These are phyloP conservation scores for Caenorhabditis auriculariae DNA, from an alignment of 2,888 invertebrate species.

Conservation along the genomic window DNA sequence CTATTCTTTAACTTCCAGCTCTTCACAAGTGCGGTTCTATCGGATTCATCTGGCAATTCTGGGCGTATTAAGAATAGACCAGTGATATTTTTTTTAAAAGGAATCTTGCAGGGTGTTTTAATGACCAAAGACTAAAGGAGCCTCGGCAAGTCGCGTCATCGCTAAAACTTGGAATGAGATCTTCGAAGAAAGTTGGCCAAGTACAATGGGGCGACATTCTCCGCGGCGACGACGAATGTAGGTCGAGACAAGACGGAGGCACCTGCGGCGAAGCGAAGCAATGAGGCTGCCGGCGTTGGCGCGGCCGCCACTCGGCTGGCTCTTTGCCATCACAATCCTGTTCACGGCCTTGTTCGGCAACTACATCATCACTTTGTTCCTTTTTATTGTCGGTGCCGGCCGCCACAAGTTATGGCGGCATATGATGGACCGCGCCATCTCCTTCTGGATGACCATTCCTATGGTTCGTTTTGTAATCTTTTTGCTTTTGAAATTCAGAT, in stretches of 20 bases:
- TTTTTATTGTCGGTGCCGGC: conserved; percentile 47
- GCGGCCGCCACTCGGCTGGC: conserved; percentile 47
- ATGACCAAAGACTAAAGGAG: too few species aligned
- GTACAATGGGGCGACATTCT: conserved; percentile 73
- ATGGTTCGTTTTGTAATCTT: conserved; percentile 42
- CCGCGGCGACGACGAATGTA: too few species aligned
- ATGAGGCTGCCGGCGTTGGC: conserved; percentile 22
- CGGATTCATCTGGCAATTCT: too few species aligned
- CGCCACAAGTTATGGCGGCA: conserved; percentile 49
- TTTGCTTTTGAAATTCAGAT: background rate
- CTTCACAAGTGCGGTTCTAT: too few species aligned
- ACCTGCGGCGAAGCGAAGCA: too few species aligned
- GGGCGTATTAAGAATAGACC: too few species aligned
- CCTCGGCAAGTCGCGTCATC: too few species aligned
- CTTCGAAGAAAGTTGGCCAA: too few species aligned
- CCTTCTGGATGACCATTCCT: conserved; percentile 62
- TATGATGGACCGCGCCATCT: conserved; percentile 59
- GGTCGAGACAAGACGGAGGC: background rate
- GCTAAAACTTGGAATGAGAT: too few species aligned
- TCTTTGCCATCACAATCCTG: conserved; percentile 44
- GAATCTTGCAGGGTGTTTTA: too few species aligned
- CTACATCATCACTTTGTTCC: conserved; percentile 57
- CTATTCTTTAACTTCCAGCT: too few species aligned
- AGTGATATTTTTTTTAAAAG: too few species aligned
- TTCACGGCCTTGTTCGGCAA: conserved; percentile 52